phyloP scores from a whole-genome alignment of 2,888 invertebrate genomes.

The Ophioninae sp. region DNA sequence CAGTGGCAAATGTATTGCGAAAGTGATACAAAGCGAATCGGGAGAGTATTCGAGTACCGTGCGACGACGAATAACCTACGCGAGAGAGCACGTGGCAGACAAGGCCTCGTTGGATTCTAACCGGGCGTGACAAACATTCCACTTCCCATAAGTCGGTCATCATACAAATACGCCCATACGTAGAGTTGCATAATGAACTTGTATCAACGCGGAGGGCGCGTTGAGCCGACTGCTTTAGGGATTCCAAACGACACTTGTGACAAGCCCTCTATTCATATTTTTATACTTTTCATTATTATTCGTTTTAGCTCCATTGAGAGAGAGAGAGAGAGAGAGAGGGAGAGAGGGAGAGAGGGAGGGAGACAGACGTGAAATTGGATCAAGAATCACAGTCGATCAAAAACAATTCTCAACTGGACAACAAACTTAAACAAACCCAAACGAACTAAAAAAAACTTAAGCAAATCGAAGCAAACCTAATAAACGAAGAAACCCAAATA shows the following conservation, averaged over 20 bases:
- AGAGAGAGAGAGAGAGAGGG: too few relatives aligned
- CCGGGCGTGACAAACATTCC: constrained; percentile 63
- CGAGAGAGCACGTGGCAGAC: constrained; percentile 57
- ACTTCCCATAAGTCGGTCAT: constrained; percentile 61
- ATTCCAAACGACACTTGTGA: neutral
- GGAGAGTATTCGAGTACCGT: constrained; percentile 59
- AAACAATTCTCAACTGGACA: too few relatives aligned
- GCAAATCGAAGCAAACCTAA: too few relatives aligned
- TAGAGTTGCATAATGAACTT: constrained; percentile 53
- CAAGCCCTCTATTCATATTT: neutral
- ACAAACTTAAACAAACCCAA: too few relatives aligned
- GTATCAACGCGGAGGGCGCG: neutral
- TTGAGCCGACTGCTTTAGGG: neutral
- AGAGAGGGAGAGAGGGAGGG: too few relatives aligned
- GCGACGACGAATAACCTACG: constrained; percentile 59
- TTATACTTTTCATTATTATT: neutral
- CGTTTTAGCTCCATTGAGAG: neutral
- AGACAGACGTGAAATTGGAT: too few relatives aligned
- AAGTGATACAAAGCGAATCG: constrained; percentile 63
- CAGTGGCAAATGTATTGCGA: constrained; percentile 56
- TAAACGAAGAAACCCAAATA: too few relatives aligned
- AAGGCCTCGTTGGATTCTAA: constrained; percentile 59
- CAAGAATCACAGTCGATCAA: too few relatives aligned
- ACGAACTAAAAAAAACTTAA: too few relatives aligned
- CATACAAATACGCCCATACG: constrained; percentile 53